Percentiles rank a stretch among this genome's conserved stretches.
phyloP scores from a whole-genome alignment of 2,113 vertebrate genomes.

The Campylomormyrus numenius region DNA sequence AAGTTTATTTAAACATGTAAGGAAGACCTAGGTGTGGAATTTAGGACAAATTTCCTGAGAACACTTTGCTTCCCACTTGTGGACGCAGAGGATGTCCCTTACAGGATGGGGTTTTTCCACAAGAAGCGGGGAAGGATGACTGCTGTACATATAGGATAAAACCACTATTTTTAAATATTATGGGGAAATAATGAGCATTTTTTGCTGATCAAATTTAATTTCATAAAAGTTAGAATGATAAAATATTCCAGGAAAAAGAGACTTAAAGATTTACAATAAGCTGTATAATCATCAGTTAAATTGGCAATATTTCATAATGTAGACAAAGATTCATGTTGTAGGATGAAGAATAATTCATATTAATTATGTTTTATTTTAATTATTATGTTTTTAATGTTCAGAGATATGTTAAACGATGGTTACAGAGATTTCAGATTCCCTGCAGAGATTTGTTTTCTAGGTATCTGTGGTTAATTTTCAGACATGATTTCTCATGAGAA shows the following conservation, averaged over 20 bases:
- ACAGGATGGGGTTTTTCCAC: conserved; percentile 38
- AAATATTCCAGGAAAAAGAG: neutral
- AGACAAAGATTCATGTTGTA: neutral
- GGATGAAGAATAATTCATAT: neutral
- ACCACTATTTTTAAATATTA: neutral
- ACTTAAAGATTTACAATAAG: neutral
- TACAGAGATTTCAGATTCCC: neutral
- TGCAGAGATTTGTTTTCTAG: neutral
- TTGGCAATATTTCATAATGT: neutral
- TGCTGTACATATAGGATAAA: neutral
- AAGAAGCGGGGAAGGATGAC: conserved; percentile 29
- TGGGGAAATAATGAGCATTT: conserved; percentile 15
- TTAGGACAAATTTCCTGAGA: conserved; percentile 44
- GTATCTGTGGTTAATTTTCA: neutral
- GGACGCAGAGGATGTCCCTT: conserved; percentile 53
- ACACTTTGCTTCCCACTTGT: conserved; percentile 23
- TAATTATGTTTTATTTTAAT: neutral
- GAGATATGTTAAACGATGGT: neutral
- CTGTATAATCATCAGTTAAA: neutral
- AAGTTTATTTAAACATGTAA: conserved; percentile 16
- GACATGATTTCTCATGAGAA: neutral
- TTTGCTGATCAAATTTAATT: neutral
- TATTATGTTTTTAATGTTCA: neutral
- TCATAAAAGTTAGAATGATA: neutral
- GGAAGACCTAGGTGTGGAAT: conserved; percentile 31